These are phyloP conservation scores for Slavum lentiscoides DNA, from an alignment of 2,888 invertebrate species.

Conservation along the genomic window DNA sequence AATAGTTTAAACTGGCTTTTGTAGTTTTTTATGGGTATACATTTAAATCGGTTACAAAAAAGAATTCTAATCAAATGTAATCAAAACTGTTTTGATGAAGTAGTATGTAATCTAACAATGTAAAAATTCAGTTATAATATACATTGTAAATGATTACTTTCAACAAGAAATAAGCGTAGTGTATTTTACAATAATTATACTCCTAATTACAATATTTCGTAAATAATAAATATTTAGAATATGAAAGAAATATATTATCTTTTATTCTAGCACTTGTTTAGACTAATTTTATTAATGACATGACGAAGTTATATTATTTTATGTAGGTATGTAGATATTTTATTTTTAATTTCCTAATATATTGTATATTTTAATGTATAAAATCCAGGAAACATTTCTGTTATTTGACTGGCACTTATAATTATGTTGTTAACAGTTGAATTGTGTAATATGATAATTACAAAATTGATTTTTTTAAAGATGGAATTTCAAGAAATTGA, in stretches of 20 bases:
- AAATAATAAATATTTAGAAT: neutral
- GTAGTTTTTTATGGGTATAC: too few species aligned
- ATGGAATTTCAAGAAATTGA: conserved; percentile 16
- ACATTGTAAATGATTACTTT: too few species aligned
- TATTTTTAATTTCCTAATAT: neutral
- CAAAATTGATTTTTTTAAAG: conserved; percentile 17
- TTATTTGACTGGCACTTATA: conserved; percentile 18
- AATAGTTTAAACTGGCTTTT: neutral
- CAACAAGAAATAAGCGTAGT: neutral
- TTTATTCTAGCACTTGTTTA: too few species aligned
- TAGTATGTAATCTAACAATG: too few species aligned
- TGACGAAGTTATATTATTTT: neutral
- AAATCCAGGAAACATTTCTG: neutral
- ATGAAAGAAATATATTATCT: neutral
- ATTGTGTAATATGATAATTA: neutral
- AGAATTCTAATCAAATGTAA: too few species aligned
- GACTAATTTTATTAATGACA: neutral
- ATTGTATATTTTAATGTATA: neutral
- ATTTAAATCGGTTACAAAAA: too few species aligned
- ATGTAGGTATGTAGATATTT: neutral
- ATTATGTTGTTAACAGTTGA: neutral
- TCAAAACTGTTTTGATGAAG: neutral
- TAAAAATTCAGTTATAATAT: too few species aligned
- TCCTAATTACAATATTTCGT: neutral
- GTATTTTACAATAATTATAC: neutral